These are phyloP conservation scores for Hyposmocoma kahamanoa DNA, from an alignment of 1,140 invertebrate species.

Conservation along the genomic window DNA sequence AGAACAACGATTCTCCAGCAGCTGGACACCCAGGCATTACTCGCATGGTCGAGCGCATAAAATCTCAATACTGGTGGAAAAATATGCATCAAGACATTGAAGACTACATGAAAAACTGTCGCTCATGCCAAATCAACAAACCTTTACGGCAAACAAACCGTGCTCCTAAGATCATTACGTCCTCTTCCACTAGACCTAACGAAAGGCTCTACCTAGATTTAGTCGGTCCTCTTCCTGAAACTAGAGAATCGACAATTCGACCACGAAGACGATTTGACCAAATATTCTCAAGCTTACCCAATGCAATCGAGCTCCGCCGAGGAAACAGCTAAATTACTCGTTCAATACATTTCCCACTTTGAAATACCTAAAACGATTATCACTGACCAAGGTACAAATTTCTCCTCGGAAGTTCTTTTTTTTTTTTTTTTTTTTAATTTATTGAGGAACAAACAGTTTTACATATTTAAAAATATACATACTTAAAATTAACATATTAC, in stretches of 20 bases:
- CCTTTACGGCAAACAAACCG: not conserved
- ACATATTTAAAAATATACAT: no score
- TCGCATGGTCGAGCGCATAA: not conserved
- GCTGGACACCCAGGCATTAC: not conserved
- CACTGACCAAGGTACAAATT: slow-evolving; percentile 42
- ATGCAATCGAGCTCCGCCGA: not conserved
- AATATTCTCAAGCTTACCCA: not conserved
- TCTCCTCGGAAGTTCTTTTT: slow-evolving; percentile 39
- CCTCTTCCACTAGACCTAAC: not conserved
- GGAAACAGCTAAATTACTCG: not conserved
- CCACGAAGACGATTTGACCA: not conserved
- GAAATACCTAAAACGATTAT: slow-evolving; percentile 37
- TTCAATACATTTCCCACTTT: not conserved
- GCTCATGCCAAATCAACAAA: not conserved
- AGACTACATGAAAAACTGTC: not conserved
- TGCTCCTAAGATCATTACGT: not conserved
- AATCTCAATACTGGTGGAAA: not conserved
- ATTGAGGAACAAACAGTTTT: no score
- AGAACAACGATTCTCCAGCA: not conserved
- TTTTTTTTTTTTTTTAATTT: no score
- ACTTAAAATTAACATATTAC: no score
- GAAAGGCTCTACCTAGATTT: not conserved
- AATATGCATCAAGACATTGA: not conserved
- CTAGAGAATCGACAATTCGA: not conserved
- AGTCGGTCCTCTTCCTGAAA: slow-evolving; percentile 5